phyloP scores from a whole-genome alignment of 2,888 invertebrate genomes.

The Parelbella ahira region DNA sequence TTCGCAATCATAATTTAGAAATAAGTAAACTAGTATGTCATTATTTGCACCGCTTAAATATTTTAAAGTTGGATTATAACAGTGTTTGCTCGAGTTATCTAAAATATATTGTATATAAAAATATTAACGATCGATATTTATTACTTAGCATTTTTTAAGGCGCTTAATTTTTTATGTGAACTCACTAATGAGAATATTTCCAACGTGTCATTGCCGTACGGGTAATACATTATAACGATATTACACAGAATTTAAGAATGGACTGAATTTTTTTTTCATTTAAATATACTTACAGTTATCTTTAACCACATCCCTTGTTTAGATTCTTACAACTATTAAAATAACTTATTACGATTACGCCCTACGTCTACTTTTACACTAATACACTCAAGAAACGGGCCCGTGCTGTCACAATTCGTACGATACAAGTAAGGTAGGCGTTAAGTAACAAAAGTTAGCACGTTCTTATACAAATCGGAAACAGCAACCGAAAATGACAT shows the following conservation, averaged over 20 bases:
- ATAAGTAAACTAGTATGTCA: too few species aligned
- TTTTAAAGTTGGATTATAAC: conserved; percentile 5
- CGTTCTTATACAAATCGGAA: conserved; percentile 16
- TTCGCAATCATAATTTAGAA: conserved; percentile 8
- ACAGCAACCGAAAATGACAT: conserved; percentile 16
- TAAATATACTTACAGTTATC: conserved; percentile 37
- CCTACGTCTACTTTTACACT: conserved; percentile 25
- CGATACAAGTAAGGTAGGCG: conserved; percentile 16
- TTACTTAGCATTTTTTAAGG: too few species aligned
- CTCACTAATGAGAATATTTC: too few species aligned
- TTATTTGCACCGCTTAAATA: too few species aligned
- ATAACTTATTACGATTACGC: conserved; percentile 47
- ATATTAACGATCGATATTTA: conserved; percentile 10
- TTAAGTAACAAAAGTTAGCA: conserved; percentile 25
- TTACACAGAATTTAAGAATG: conserved; percentile 8
- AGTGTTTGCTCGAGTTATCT: conserved; percentile 14
- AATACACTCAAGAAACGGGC: conserved; percentile 8
- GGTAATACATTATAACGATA: conserved; percentile 4
- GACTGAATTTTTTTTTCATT: conserved; percentile 16
- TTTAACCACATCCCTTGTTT: conserved; percentile 51
- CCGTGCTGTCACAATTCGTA: conserved; percentile 16
- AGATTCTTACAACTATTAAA: conserved; percentile 46
- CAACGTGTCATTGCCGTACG: conserved; percentile 1
- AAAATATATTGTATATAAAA: conserved; percentile 20
- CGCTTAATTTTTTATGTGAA: too few species aligned